Evolutionary conservation across 2,113 vertebrate species (phyloP), one percentile per base, ranked within the genome.

Genomic region (Cisticola juncidis): DNA sequence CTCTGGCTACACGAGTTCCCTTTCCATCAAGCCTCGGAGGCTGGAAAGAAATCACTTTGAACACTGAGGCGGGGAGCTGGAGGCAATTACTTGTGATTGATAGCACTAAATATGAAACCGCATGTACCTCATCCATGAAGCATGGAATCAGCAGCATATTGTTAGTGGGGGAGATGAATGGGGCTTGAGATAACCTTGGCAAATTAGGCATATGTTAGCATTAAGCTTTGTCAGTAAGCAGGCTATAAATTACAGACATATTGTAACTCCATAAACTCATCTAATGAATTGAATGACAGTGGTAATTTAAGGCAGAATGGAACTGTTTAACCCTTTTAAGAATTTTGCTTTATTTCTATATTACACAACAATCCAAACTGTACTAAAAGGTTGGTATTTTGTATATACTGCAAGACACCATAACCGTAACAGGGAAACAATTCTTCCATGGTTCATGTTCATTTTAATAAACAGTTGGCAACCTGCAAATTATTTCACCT

Each of bases 21-120:
- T 96, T 95, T 88, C 48, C 97, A 88, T 89, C 97, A 45, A 90
- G 96, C 94, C 86, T 94, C 72, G 2, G 79, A 85, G 90, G 81
- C 91, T 86, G 89, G 85, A 82, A 96, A 95, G 97, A 97, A 97
- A 95, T 93, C 91, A 81, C 97, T 98, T 97, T 98, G 96, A 98
- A 96, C 95, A 71, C 84, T 86, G 97, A 98, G 98, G 97, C 86
- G 72, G 97, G 97, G 97, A 98, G 95, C 95, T 89, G 61, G 84
- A 97, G 97, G 97, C 97, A 98, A 98, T 98, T 98, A 98, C 97
- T 97, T 97, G 98, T 98, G 98, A 98, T 98, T 97, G 98, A 98
- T 98, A 97, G 97, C 97, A 65, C 95, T 98, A 97, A 98, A 98
- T 97, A 98, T 98, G 98, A 98, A 98, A 98, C 97, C 97, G 5